A percentile compares a stretch with the other conserved stretches of the same genome.
These are phyloP conservation scores for Tragelaphus imberbis DNA, from an alignment of 2,113 vertebrate species.

Conservation along the genomic window DNA sequence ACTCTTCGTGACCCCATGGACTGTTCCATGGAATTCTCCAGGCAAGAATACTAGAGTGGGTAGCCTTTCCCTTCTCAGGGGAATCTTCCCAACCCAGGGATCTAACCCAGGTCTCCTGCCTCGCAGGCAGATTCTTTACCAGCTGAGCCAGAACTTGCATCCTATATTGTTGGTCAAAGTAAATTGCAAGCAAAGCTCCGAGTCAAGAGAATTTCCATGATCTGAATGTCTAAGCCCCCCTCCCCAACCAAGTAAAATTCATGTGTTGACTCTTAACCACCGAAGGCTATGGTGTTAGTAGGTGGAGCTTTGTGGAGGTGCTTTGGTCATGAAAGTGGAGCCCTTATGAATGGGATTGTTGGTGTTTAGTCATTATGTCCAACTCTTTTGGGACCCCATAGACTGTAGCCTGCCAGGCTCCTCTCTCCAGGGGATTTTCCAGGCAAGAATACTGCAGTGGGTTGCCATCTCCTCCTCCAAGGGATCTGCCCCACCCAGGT, in stretches of 20 bases:
- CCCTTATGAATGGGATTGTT: background rate
- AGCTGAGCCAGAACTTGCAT: background rate
- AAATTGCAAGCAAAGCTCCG: background rate
- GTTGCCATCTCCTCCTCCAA: background rate
- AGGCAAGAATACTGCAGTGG: background rate
- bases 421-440: background rate
- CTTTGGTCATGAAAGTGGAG: background rate
- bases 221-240: background rate
- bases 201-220: background rate
- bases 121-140: background rate
- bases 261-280: background rate
- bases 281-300: background rate
- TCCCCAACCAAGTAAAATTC: background rate
- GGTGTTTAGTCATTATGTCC: background rate
- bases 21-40: background rate
- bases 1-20: background rate
- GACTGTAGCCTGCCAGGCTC: background rate
- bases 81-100: background rate
- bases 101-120: background rate
- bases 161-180: background rate
- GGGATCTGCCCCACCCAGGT: background rate
- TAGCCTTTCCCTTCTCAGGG: background rate
- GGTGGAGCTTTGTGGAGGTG: background rate
- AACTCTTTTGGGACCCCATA: background rate
- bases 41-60: background rate